These are phyloP conservation scores for Tipula vernalis DNA, from an alignment of 2,888 invertebrate species.

Conservation along the genomic window DNA sequence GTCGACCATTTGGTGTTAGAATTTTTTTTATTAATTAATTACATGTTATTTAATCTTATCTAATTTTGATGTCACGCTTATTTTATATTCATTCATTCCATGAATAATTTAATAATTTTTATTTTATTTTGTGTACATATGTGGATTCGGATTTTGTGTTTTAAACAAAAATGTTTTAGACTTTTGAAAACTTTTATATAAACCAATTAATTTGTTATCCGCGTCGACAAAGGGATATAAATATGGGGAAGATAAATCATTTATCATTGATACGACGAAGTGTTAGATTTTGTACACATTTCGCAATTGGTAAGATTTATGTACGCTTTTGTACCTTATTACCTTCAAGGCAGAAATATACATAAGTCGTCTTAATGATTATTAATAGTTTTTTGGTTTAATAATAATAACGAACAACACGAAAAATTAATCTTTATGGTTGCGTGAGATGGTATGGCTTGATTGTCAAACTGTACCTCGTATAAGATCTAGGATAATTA, in stretches of 20 bases:
- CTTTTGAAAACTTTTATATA: not conserved
- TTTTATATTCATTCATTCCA: slow-evolving; percentile 4
- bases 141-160: not conserved
- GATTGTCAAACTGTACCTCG: not conserved
- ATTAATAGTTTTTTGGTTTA: not conserved
- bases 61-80: slow-evolving; percentile 4
- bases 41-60: slow-evolving; percentile 4
- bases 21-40: not conserved
- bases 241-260: not conserved
- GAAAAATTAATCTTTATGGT: not conserved
- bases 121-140: not conserved
- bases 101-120: not conserved
- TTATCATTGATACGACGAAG: not conserved
- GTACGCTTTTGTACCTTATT: not conserved
- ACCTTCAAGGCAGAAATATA: not conserved
- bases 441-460: not conserved
- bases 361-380: not conserved
- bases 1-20: slow-evolving; percentile 4
- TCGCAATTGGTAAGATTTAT: not conserved
- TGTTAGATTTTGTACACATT: not conserved
- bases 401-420: not conserved
- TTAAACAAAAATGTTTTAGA: not conserved
- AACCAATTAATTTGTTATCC: not conserved
- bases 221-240: not conserved
- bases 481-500: not conserved